Percentiles rank a stretch among this genome's conserved stretches.
phyloP scores from a whole-genome alignment of 2,888 invertebrate genomes.

The Caenorhabditis afra region DNA sequence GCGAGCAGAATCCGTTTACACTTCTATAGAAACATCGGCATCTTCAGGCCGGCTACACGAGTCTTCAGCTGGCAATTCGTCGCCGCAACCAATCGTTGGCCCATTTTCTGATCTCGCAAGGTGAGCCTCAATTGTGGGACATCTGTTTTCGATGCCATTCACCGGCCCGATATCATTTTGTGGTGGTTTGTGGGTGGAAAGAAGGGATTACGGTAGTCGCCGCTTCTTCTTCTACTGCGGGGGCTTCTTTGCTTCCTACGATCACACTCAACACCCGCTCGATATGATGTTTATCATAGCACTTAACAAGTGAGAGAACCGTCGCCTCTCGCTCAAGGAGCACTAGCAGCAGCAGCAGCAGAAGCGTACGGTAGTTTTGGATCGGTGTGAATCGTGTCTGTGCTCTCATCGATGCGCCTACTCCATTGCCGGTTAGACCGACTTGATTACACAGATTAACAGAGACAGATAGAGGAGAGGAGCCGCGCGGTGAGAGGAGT shows the following conservation, averaged over 20 bases:
- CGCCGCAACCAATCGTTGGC: slow-evolving; percentile 43
- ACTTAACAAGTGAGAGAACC: slow-evolving; percentile 55
- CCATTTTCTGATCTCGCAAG: slow-evolving; percentile 60
- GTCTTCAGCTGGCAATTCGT: slow-evolving; percentile 49
- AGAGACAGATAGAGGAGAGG: slow-evolving; percentile 31
- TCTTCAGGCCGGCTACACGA: slow-evolving; percentile 57
- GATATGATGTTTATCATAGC: slow-evolving; percentile 59
- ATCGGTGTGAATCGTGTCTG: slow-evolving; percentile 52
- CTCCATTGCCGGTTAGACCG: slow-evolving; percentile 6
- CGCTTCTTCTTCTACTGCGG: not conserved
- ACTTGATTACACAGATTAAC: slow-evolving; percentile 63
- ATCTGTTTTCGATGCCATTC: slow-evolving; percentile 59
- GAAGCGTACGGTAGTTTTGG: slow-evolving; percentile 38
- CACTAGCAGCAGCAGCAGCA: not conserved
- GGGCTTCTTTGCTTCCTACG: not conserved
- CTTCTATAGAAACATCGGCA: not conserved
- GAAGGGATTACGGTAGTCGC: slow-evolving; percentile 41
- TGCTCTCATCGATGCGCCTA: not conserved
- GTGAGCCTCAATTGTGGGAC: slow-evolving; percentile 36
- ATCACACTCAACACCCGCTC: slow-evolving; percentile 52
- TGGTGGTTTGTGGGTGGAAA: slow-evolving; percentile 23
- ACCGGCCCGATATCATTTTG: slow-evolving; percentile 24
- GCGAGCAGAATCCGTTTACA: too few species aligned
- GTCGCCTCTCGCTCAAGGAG: not conserved
- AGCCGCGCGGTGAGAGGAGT: slow-evolving; percentile 1